A percentile compares a stretch with the other conserved stretches of the same genome.
Conservation (phyloP, 2,113 vertebrate genomes). For the Vulpes vulpes region DNA sequence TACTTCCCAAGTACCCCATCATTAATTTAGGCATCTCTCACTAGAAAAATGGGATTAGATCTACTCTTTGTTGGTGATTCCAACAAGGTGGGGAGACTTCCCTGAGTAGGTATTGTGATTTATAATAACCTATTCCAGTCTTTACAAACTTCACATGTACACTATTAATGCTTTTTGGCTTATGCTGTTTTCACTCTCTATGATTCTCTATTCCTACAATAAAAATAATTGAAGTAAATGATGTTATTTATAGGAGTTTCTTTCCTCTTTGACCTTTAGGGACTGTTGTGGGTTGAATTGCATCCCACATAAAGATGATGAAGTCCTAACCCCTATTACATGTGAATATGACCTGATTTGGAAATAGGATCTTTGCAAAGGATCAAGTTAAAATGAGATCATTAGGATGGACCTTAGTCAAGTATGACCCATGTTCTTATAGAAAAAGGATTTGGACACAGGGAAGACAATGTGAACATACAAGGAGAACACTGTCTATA, state of each 20-base stretch:
- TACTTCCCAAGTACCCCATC: neutral
- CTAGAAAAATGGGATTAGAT: neutral
- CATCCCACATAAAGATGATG: neutral
- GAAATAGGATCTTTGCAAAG: neutral
- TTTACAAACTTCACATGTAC: neutral
- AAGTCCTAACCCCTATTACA: neutral
- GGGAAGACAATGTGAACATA: neutral
- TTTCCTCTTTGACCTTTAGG: neutral
- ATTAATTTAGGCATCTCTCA: neutral
- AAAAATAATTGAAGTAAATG: slow-evolving; percentile 1
- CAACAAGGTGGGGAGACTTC: neutral
- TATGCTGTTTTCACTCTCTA: neutral
- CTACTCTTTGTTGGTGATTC: neutral
- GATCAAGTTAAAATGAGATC: neutral
- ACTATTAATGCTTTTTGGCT: neutral
- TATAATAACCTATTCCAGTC: neutral
- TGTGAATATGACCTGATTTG: neutral
- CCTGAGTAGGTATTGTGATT: neutral
- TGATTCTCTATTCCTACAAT: neutral
- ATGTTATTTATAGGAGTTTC: neutral
- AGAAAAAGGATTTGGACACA: neutral
- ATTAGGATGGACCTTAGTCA: neutral
- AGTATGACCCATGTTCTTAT: neutral
- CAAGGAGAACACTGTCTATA: neutral
- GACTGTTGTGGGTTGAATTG: neutral